Evolutionary conservation across 1,140 invertebrate genomes (phyloP), one percentile per base, ranked within the genome.

Genomic region (Neodiprion virginianus): DNA sequence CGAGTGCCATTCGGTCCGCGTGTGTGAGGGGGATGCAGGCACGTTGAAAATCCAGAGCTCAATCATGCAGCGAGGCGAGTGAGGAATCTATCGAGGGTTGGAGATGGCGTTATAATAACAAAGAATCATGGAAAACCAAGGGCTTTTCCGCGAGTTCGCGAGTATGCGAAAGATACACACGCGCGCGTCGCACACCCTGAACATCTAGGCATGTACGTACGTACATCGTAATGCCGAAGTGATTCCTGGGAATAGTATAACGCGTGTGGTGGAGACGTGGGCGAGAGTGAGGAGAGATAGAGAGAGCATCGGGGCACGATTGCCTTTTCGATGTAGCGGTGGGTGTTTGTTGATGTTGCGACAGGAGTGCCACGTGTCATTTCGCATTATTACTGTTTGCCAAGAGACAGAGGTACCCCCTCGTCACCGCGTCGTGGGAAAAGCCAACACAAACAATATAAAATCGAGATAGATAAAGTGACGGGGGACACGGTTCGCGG

Each of bases 311-410:
- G 17, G 21, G 17, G 40, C 67, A 40, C 40, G 67, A 21, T 69
- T 21, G 17, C 17, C 67, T 69, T 21, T 69, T 23, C 67, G 10
- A 21, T 69, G 21, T 21, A 69, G 67, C 17, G 67, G 17, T 69
- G 67, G 50, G 40, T 84, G 81, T 83, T 83, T 84, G 80, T 69
- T 77, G 76, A 79, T 81, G 83, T 84, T 81, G 78, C 78, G 79
- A 82, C 82, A 82, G 77, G 78, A 76, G 69, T 82, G 84, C 85
- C 87, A 86, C 86, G 87, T 88, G 86, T 85, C 86, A 81, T 84
- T 88, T 87, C 81, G 84, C 85, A 85, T 88, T 88, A 88, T 88
- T 88, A 83, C 87, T 88, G 87, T 88, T 88, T 88, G 81, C 86
- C 78, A 78, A 86, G 53, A 61, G 83, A 82, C 80, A 80, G 80